Percentiles rank a stretch among this genome's conserved stretches.
phyloP scores from a whole-genome alignment of 2,888 invertebrate genomes.

The Silvanus unidentatus region DNA sequence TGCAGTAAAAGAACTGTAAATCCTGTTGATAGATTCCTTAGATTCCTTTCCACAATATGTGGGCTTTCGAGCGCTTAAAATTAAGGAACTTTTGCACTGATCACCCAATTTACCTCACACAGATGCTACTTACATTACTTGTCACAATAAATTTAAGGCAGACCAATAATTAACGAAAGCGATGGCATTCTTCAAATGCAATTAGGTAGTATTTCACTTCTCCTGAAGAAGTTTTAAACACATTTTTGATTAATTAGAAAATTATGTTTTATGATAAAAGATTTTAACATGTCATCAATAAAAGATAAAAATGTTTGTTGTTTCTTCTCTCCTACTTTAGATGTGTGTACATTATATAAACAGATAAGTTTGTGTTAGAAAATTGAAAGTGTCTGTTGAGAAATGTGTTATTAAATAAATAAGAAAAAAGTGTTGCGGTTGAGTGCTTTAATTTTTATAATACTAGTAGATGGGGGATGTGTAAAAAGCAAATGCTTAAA shows the following conservation, averaged over 20 bases:
- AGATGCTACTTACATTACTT: conserved; percentile 34
- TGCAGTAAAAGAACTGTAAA: conserved; percentile 35
- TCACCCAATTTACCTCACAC: conserved; percentile 44
- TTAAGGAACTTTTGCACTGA: conserved; percentile 33
- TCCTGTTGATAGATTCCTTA: conserved; percentile 41
- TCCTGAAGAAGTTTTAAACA: too few relatives aligned
- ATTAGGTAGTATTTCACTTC: conserved; percentile 9
- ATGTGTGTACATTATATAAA: too few relatives aligned
- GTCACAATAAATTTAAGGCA: conserved; percentile 37
- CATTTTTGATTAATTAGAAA: too few relatives aligned
- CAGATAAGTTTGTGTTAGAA: too few relatives aligned
- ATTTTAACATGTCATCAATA: too few relatives aligned
- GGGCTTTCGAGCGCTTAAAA: conserved; percentile 34
- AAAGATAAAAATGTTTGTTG: too few relatives aligned
- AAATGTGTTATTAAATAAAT: not conserved
- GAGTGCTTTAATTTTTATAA: not conserved
- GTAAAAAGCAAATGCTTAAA: too few relatives aligned
- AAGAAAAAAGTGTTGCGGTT: not conserved
- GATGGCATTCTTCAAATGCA: conserved; percentile 12
- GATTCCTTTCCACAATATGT: conserved; percentile 39
- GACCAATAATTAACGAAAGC: conserved; percentile 29
- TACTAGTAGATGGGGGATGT: not conserved
- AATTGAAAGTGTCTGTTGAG: too few relatives aligned
- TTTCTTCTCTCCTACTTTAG: too few relatives aligned
- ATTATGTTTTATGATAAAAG: too few relatives aligned